Evolutionary conservation across 2,888 invertebrate species (phyloP).

Genomic region (Aleiodes alternator): DNA sequence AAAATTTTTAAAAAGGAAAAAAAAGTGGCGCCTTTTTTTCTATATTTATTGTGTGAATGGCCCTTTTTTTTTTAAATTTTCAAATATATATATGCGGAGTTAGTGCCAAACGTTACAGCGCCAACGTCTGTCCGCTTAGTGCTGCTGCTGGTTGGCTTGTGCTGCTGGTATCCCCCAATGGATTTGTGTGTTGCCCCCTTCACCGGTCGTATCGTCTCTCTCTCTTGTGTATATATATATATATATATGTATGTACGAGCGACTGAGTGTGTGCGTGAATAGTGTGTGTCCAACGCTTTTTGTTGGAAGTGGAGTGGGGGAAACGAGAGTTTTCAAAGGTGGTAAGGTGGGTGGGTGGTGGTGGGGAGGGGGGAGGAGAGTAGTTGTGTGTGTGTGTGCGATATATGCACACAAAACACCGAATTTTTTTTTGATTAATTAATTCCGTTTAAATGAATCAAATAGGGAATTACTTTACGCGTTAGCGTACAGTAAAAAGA

Average conservation of each 20-base stretch:
- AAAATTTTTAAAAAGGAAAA: not conserved
- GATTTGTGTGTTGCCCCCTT: not conserved
- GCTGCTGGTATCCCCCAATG: conserved; percentile 5
- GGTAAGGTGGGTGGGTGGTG: not conserved
- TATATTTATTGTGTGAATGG: not conserved
- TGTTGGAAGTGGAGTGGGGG: conserved; percentile 35
- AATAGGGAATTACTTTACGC: too few species aligned
- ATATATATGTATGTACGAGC: too few species aligned
- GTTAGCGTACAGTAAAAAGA: too few species aligned
- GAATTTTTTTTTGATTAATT: too few species aligned
- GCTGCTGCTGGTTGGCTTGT: conserved; percentile 9
- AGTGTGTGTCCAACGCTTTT: conserved; percentile 12
- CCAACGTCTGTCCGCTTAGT: conserved; percentile 15
- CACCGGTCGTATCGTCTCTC: not conserved
- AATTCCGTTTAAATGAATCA: too few species aligned
- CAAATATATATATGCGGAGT: not conserved
- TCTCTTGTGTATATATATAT: too few species aligned
- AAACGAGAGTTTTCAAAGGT: conserved; percentile 43
- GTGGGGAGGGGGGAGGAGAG: too few species aligned
- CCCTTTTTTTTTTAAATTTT: not conserved
- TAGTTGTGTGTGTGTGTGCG: not conserved
- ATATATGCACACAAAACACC: too few species aligned
- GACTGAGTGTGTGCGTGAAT: conserved; percentile 15
- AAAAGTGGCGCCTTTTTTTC: not conserved
- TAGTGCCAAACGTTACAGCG: conserved; percentile 12